Base-by-base conservation (phyloP, 2,888 invertebrate genomes). In the Pseudococcus longispinus region DNA sequence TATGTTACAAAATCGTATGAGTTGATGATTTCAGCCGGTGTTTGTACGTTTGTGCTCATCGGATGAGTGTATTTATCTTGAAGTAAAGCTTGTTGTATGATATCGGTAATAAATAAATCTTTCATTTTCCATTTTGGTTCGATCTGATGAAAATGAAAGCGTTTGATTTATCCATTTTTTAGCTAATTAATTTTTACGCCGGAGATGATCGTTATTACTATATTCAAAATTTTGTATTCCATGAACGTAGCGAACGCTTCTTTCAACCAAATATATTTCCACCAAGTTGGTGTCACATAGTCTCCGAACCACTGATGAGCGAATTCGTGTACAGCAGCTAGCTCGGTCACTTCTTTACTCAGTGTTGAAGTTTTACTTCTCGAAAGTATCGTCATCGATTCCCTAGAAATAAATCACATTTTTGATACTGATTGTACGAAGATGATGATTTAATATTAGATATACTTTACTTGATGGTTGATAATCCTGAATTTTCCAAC, bases 251-350 rank as follows among this genome's bases (percentile, higher is more conserved):
- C 88, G 74, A 88, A 88, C 8, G 88, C 87, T 55, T 88, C 88
- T 26, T 88, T 88, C 15, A 88, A 44, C 88, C 88, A 88, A 20
- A 87, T 26, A 42, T 87, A 77, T 85, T 80, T 37, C 88, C 88
- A 88, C 88, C 87, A 88, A 29, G 83, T 29, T n/a, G 88, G 88
- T 29, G 98, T 98, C 0, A 98, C 98, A 65, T 98, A 93, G 91
- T 98, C 98, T 6, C 98, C 98, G 91, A 98, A 98, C 98, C 98
- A 98, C 91, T 98, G 97, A 91, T 98, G 98, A 1, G 98, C 97
- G 84, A 98, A 92, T 91, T 98, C 98, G 91, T 98, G 98, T 0
- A 95, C 95, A 23, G 96, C 95, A 0, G 96, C 96, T 20, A 97
- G 91, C 0, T 97, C 97, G 89, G 97, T 95, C 91, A 94, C 94